phyloP scores from a whole-genome alignment of 1,140 invertebrate species.

The Drosophila littoralis region DNA sequence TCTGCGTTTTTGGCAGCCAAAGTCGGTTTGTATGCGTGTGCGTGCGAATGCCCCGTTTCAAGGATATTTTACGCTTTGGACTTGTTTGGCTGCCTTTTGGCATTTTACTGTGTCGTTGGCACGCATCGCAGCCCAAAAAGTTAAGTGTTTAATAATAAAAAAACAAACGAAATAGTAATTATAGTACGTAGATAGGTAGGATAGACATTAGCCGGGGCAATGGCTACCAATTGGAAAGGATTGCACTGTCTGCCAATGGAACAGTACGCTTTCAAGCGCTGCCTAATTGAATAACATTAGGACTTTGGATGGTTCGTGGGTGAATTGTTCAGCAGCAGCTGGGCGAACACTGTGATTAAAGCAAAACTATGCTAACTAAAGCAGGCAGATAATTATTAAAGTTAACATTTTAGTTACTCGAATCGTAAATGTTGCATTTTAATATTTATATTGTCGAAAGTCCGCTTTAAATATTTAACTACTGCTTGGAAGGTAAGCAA shows the following conservation, averaged over 20 bases:
- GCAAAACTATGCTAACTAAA: background rate
- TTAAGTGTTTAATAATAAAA: constrained; percentile 71
- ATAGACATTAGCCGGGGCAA: constrained; percentile 20
- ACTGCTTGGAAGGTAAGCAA: too few relatives aligned
- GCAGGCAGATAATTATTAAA: background rate
- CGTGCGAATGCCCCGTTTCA: constrained; percentile 64
- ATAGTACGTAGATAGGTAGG: constrained; percentile 13
- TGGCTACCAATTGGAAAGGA: constrained; percentile 21
- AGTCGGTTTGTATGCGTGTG: constrained; percentile 16
- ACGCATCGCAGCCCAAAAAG: constrained; percentile 64
- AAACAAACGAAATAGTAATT: constrained; percentile 19
- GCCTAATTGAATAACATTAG: constrained; percentile 22
- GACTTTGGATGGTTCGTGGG: too few relatives aligned
- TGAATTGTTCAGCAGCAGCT: too few relatives aligned
- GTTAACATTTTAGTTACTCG: too few relatives aligned
- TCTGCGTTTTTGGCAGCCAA: constrained; percentile 49
- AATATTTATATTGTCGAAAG: background rate
- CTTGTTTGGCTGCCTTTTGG: constrained; percentile 45
- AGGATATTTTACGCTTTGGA: constrained; percentile 54
- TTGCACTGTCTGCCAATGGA: background rate
- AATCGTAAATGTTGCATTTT: background rate
- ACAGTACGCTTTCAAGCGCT: constrained; percentile 9
- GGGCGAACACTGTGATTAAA: too few relatives aligned
- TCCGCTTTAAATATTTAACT: background rate
- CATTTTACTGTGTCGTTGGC: constrained; percentile 74